Evolutionary conservation across 2,113 vertebrate genomes (phyloP).

Genomic region (Uria lomvia): DNA sequence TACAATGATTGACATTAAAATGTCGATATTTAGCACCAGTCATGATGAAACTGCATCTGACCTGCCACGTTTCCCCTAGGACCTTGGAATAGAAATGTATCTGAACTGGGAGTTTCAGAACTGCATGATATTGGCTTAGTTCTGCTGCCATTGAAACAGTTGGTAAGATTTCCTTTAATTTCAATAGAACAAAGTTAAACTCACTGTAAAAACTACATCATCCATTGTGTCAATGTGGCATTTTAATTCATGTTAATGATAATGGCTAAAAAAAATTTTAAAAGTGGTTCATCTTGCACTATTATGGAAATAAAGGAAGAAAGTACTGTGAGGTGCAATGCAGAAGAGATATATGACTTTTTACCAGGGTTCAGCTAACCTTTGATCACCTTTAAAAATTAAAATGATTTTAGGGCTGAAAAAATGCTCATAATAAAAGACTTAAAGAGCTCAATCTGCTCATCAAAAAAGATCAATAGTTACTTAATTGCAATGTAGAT

Average conservation of each 20-base stretch:
- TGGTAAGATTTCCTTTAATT: neutral
- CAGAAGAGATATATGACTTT: neutral
- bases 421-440: conserved; percentile 32
- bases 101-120: neutral
- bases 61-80: neutral
- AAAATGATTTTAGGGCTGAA: conserved; percentile 2
- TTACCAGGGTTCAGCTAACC: neutral
- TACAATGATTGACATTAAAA: neutral
- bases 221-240: neutral
- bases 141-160: neutral
- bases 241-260: neutral
- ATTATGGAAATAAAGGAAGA: neutral
- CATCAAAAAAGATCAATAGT: conserved; percentile 42
- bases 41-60: neutral
- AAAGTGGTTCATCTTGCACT: neutral
- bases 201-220: neutral
- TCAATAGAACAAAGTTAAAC: neutral
- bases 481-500: neutral
- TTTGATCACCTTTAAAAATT: conserved; percentile 37
- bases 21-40: neutral
- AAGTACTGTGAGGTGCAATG: neutral
- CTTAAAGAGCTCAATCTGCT: conserved; percentile 26
- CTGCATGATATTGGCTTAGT: neutral
- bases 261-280: neutral
- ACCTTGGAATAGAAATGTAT: neutral